phyloP scores from a whole-genome alignment of 1,140 invertebrate species.

The Calephelis virginiensis region DNA sequence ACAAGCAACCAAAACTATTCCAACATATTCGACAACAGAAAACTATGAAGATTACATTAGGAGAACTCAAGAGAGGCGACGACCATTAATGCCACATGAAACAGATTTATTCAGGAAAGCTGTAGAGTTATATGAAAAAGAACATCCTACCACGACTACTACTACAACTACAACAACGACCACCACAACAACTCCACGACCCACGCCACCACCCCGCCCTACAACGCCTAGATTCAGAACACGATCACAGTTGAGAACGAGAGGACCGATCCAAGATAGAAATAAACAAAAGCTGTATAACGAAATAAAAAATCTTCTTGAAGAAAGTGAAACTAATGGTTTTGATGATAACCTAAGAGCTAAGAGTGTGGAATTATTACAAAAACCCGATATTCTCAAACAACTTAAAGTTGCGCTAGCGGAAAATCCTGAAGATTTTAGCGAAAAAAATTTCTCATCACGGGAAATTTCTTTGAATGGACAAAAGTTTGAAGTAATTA shows the following conservation, averaged over 20 bases:
- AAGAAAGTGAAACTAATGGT: conserved; percentile 73
- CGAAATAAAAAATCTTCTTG: conserved; percentile 72
- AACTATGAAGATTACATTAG: conserved; percentile 61
- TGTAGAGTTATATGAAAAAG: conserved; percentile 69
- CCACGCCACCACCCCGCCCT: conserved; percentile 41
- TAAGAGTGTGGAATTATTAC: conserved; percentile 63
- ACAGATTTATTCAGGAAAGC: conserved; percentile 75
- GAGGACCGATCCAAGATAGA: conserved; percentile 67
- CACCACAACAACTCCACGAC: conserved; percentile 48
- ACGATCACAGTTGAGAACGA: conserved; percentile 64
- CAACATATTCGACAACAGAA: conserved; percentile 68
- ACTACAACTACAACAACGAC: conserved; percentile 73
- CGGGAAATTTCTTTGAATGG: conserved; percentile 86
- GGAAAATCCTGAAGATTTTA: conserved; percentile 81
- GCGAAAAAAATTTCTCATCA: conserved; percentile 84
- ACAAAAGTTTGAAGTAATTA: conserved; percentile 86
- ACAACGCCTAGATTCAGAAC: conserved; percentile 61
- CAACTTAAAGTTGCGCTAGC: conserved; percentile 85
- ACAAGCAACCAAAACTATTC: conserved; percentile 80
- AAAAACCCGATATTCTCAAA: conserved; percentile 81
- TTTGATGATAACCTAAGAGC: conserved; percentile 67
- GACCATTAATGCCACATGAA: conserved; percentile 69
- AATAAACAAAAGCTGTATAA: conserved; percentile 77
- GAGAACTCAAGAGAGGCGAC: conserved; percentile 61
- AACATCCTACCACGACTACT: conserved; percentile 72